These are phyloP conservation scores for Cyphomyrus plagiostoma DNA, from an alignment of 2,113 vertebrate species.

Conservation along the genomic window DNA sequence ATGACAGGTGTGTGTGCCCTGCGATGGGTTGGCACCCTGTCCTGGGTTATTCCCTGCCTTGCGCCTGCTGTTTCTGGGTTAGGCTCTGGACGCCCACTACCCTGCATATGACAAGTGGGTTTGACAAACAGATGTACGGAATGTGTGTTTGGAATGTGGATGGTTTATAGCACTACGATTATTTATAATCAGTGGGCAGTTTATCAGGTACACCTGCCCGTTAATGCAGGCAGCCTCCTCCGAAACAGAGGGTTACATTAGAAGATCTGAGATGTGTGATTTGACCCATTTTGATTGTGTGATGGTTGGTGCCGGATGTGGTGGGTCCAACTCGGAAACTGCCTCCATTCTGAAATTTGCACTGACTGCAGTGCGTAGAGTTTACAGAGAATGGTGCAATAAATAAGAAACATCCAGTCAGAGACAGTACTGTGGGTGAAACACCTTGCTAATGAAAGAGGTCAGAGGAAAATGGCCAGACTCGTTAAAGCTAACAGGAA, in stretches of 20 bases:
- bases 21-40: not conserved
- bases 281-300: not conserved
- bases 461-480: not conserved
- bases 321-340: not conserved
- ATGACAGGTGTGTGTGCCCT: not conserved
- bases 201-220: not conserved
- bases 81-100: not conserved
- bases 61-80: not conserved
- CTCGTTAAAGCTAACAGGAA: not conserved
- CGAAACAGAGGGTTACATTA: not conserved
- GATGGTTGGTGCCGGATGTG: not conserved
- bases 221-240: not conserved
- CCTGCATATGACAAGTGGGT: not conserved
- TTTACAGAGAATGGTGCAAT: not conserved
- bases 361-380: not conserved
- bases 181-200: not conserved
- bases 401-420: not conserved
- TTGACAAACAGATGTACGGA: not conserved
- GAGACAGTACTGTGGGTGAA: not conserved
- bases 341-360: not conserved
- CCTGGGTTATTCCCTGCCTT: not conserved
- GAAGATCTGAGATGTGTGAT: not conserved
- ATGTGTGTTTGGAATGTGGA: not conserved
- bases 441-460: not conserved
- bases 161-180: not conserved